Conservation (phyloP, 2,888 invertebrate species). For the Acanthosepion esculentum region DNA sequence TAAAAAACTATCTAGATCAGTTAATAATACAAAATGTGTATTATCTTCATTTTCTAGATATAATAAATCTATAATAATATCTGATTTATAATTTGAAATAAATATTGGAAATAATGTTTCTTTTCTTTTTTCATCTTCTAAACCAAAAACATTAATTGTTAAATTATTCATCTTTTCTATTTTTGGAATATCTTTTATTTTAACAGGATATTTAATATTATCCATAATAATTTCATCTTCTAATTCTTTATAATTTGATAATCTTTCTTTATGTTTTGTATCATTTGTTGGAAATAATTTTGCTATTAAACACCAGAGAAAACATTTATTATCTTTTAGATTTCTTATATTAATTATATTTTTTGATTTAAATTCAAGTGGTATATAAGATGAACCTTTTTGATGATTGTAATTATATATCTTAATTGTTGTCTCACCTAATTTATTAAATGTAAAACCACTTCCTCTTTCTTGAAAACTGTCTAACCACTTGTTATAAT, state of each 20-base stretch:
- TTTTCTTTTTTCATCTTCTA: not conserved
- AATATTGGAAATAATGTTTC: not conserved
- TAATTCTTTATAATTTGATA: not conserved
- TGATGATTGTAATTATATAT: not conserved
- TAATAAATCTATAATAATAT: not conserved
- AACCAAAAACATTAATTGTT: not conserved
- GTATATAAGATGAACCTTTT: not conserved
- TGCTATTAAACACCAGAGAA: not conserved
- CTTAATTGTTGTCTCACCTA: not conserved
- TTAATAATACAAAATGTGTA: not conserved
- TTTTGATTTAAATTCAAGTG: not conserved
- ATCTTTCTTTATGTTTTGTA: not conserved
- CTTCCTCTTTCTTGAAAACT: not conserved
- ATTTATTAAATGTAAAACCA: not conserved
- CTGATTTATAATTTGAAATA: not conserved
- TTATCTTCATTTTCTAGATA: not conserved
- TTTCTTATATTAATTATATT: not conserved
- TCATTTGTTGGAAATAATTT: not conserved
- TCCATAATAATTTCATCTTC: not conserved
- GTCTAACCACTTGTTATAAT: not conserved
- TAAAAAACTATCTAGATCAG: not conserved
- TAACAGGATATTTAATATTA: not conserved
- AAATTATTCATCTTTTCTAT: slow-evolving; percentile 13
- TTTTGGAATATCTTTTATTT: slow-evolving; percentile 16
- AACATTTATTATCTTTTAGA: not conserved